A percentile compares a stretch with the other conserved stretches of the same genome.
Evolutionary conservation across 2,797 vertebrate species (phyloP).

Genomic region (Pantherophis alleghaniensis): DNA sequence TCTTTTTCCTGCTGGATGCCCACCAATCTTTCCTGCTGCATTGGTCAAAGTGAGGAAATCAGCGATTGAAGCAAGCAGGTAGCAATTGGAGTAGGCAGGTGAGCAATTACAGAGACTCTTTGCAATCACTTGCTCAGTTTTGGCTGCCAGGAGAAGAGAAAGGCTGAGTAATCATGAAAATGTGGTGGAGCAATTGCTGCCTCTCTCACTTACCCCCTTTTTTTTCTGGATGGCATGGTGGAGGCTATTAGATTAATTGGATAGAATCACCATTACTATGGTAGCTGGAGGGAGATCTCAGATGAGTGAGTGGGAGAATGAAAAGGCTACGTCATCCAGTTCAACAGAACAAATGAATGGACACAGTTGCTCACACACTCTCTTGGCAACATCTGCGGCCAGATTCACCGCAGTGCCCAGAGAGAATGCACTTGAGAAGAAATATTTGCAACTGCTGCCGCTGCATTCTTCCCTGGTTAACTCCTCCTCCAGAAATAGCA

Average conservation of each 20-base stretch:
- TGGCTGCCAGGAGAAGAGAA: background rate
- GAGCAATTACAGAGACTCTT: background rate
- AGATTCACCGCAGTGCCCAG: background rate
- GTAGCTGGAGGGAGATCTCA: background rate
- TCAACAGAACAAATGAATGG: background rate
- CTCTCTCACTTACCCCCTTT: background rate
- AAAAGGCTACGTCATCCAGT: background rate
- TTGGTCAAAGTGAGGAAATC: background rate
- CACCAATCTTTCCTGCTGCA: background rate
- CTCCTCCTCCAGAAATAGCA: background rate
- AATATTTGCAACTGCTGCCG: background rate
- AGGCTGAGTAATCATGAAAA: background rate
- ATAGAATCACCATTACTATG: background rate
- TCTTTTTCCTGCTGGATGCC: background rate
- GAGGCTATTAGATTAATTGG: background rate
- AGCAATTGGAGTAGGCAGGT: background rate
- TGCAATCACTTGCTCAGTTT: background rate
- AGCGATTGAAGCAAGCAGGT: background rate
- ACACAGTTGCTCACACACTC: too few relatives aligned
- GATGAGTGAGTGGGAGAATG: background rate
- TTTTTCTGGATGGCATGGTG: background rate
- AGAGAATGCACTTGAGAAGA: background rate
- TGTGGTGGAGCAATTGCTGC: background rate
- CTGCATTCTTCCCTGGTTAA: background rate
- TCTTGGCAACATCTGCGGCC: background rate